phyloP scores from a whole-genome alignment of 2,113 vertebrate species.

The Progne subis region DNA sequence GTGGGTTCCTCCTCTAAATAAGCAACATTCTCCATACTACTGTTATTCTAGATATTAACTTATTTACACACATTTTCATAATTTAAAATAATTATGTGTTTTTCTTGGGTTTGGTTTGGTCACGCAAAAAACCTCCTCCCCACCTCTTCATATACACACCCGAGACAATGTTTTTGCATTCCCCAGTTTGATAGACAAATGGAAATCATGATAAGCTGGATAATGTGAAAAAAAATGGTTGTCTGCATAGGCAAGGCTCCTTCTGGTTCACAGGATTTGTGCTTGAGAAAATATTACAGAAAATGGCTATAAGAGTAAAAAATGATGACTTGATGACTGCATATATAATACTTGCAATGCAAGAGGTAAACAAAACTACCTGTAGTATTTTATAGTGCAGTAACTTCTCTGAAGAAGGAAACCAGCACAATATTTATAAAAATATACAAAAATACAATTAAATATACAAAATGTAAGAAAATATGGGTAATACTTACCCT shows the following conservation, averaged over 20 bases:
- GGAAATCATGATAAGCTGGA: background rate
- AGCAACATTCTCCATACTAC: background rate
- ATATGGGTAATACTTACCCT: conserved; percentile 69
- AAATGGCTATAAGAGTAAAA: background rate
- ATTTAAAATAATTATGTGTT: background rate
- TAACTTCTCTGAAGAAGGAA: background rate
- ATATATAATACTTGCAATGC: background rate
- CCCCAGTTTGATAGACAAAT: background rate
- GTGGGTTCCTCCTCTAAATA: background rate
- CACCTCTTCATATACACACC: background rate
- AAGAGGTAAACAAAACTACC: background rate
- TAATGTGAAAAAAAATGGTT: background rate
- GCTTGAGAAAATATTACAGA: background rate
- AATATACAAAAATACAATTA: background rate
- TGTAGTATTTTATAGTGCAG: background rate
- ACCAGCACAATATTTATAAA: background rate
- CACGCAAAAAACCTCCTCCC: background rate
- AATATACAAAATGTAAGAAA: background rate
- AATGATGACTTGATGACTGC: background rate
- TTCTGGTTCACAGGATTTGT: background rate
- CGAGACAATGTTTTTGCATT: background rate
- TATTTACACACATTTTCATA: background rate
- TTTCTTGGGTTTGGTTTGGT: background rate
- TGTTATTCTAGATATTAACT: background rate
- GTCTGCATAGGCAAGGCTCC: background rate